Evolutionary conservation across 53 echinoderm and acorn worm genomes (phyloP).

Genomic region (Henricia sp.): DNA sequence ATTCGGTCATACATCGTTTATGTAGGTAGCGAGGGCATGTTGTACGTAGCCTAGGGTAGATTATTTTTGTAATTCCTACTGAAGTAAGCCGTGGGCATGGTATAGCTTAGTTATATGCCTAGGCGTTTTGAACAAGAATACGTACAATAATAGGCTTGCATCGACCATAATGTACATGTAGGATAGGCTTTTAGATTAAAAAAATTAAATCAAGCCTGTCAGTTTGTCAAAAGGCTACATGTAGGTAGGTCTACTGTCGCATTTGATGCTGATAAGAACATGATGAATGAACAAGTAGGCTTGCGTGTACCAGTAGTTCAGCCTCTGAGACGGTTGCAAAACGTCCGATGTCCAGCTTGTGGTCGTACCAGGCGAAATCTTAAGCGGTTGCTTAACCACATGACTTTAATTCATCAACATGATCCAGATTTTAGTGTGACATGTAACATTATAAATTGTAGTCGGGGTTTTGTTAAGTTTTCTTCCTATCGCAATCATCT

Average conservation of each 20-base stretch:
- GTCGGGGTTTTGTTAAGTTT: conserved; percentile 40
- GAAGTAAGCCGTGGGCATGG: no score
- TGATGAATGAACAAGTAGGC: not conserved
- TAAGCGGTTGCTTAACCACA: conserved; percentile 26
- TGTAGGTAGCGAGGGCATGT: no score
- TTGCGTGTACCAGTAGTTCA: not conserved
- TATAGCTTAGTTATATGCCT: no score
- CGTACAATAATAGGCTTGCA: not conserved
- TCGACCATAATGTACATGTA: not conserved
- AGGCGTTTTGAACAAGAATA: no score
- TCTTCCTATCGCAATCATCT: conserved; percentile 41
- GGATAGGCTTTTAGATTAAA: not conserved
- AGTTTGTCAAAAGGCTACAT: not conserved
- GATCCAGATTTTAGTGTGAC: conserved; percentile 21
- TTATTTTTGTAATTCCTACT: no score
- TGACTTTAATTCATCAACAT: conserved; percentile 32
- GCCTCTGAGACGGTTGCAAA: conserved; percentile 1
- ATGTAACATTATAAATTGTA: conserved; percentile 43
- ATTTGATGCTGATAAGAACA: not conserved
- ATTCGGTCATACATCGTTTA: no score
- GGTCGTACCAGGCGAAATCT: conserved; percentile 10
- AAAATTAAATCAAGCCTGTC: not conserved
- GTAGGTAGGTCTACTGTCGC: not conserved
- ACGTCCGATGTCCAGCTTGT: conserved; percentile 12
- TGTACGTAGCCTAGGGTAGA: no score